These are phyloP conservation scores for Clytia hemisphaerica DNA, from an alignment of 30 jellyfish, hydroid and myxozoan genomes.

Conservation along the genomic window DNA sequence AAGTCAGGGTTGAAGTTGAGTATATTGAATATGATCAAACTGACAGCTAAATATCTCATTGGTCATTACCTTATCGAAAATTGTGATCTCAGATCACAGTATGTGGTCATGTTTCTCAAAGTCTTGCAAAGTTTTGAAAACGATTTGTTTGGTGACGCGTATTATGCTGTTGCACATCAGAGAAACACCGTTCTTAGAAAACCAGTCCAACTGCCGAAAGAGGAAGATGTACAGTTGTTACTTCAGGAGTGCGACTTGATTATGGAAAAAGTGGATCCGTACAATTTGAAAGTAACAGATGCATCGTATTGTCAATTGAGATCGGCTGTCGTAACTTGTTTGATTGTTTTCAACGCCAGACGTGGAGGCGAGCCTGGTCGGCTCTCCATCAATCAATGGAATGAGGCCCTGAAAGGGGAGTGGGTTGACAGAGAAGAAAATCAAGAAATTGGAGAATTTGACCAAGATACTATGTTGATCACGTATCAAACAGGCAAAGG, in stretches of 20 bases:
- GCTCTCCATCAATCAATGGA: slow-evolving; percentile 14
- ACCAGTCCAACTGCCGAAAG: slow-evolving; percentile 16
- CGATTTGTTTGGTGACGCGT: slow-evolving; percentile 24
- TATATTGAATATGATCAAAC: slow-evolving; percentile 10
- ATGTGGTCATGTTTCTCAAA: slow-evolving; percentile 3
- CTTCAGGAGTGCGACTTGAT: not conserved
- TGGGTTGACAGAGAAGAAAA: slow-evolving; percentile 16
- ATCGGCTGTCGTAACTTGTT: slow-evolving; percentile 6
- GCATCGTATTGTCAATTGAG: not conserved
- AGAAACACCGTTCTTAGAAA: not conserved
- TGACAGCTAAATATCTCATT: slow-evolving; percentile 4
- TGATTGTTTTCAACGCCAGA: slow-evolving; percentile 19
- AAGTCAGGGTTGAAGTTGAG: slow-evolving; percentile 5
- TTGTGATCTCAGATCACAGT: not conserved
- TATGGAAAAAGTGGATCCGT: not conserved
- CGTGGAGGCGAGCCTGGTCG: slow-evolving; percentile 37
- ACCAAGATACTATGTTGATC: slow-evolving; percentile 8
- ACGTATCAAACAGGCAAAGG: slow-evolving; percentile 40
- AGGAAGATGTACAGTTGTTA: slow-evolving; percentile 13
- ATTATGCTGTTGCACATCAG: slow-evolving; percentile 5
- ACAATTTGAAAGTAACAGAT: not conserved
- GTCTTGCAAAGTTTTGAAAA: slow-evolving; percentile 3
- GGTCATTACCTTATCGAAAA: slow-evolving; percentile 14
- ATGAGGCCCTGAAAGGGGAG: slow-evolving; percentile 24
- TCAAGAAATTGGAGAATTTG: slow-evolving; percentile 13